Conservation (phyloP, 1,140 invertebrate species). For the Neuroterus valhalla region DNA sequence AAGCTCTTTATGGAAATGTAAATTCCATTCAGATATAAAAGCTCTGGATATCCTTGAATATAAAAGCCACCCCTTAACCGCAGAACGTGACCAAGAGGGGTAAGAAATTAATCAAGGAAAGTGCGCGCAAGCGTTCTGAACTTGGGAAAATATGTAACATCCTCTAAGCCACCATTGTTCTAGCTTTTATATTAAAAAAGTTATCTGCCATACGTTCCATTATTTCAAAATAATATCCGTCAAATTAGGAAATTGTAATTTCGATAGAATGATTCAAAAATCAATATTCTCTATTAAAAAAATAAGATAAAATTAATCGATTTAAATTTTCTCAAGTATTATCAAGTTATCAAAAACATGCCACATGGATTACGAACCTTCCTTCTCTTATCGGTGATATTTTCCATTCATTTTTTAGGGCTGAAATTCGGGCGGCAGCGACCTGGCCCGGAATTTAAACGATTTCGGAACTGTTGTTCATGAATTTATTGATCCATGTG, state of each 20-base stretch:
- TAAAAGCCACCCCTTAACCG: not conserved
- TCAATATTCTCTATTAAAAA: no score
- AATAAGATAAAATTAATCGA: no score
- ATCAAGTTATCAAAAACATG: not conserved
- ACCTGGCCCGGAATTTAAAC: not conserved
- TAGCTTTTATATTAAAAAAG: not conserved
- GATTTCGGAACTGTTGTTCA: not conserved
- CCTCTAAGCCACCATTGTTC: not conserved
- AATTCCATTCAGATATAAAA: not conserved
- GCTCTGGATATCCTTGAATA: not conserved
- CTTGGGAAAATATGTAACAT: not conserved
- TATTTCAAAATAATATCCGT: no score
- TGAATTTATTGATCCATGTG: not conserved
- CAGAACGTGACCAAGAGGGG: constrained; percentile 1
- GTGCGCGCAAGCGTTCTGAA: constrained; percentile 22
- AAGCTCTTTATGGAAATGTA: not conserved
- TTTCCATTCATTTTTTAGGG: not conserved
- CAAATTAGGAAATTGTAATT: no score
- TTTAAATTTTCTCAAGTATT: no score
- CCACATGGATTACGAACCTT: constrained; percentile 19
- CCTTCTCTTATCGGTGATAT: not conserved
- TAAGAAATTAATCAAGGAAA: constrained; percentile 23
- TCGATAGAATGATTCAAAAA: no score
- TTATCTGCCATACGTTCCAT: no score
- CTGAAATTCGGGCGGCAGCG: not conserved